phyloP scores from a whole-genome alignment of 2,888 invertebrate genomes.

The Platycnemis pennipes region DNA sequence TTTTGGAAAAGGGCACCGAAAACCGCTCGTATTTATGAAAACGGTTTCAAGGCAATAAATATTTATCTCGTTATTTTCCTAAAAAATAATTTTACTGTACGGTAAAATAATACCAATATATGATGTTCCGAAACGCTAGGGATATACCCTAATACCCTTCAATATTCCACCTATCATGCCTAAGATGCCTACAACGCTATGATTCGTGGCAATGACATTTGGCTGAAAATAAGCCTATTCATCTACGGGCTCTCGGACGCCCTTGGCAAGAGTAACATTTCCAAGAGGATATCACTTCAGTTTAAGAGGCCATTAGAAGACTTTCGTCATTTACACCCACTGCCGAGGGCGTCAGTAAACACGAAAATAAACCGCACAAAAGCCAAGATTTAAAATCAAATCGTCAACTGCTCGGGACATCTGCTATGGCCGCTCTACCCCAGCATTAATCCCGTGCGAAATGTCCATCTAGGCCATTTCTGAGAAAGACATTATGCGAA shows the following conservation, averaged over 20 bases:
- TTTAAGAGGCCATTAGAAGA: background rate
- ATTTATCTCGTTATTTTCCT: too few species aligned
- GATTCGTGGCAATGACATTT: too few species aligned
- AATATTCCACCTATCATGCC: too few species aligned
- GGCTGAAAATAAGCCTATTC: too few species aligned
- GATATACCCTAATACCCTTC: too few species aligned
- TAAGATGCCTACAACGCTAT: too few species aligned
- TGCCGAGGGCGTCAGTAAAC: background rate
- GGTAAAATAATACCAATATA: too few species aligned
- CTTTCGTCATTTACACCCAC: background rate
- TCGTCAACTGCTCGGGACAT: background rate
- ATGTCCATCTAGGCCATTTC: background rate
- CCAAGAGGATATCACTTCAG: background rate
- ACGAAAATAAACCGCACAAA: background rate
- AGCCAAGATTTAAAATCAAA: background rate
- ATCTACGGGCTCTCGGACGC: background rate
- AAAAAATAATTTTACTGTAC: too few species aligned
- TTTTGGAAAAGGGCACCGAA: too few species aligned
- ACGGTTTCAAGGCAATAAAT: too few species aligned
- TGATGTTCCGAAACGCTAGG: too few species aligned
- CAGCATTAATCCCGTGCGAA: background rate
- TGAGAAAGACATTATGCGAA: conserved; percentile 4
- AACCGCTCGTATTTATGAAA: too few species aligned
- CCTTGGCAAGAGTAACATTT: background rate
- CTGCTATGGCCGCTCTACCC: background rate